Evolutionary conservation across 2,113 vertebrate genomes (phyloP), one percentile per base, ranked within the genome.

Genomic region (Notothenia coriiceps): DNA sequence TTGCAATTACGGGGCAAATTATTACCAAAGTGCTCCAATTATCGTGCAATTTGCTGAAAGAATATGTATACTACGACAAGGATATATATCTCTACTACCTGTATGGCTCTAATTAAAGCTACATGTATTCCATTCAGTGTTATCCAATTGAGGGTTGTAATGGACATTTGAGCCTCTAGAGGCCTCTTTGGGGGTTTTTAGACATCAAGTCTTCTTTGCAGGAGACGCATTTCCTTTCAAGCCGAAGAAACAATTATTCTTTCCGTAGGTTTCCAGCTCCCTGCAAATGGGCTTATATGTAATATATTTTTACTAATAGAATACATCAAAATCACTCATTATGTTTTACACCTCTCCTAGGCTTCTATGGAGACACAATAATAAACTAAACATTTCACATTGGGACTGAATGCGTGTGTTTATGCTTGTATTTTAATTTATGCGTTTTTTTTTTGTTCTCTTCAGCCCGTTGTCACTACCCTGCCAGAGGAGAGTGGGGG

Each of bases 391-490:
- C 11, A 33, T 13, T 44, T 35, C 72, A 77, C 69, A 66, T 10
- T 44, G 61, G 18, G 72, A 22, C 9, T 57, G 13, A 25, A 15
- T 69, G 40, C 74, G 10, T 69, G 49, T 71, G 17, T 61, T 64
- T 59, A 15, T 54, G 61, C 25, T 33, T 60, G 22, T 72, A 2
- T 57, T 33, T 67, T 80, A 35, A 89, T 86, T 54, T 72, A 60
- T 77, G 72, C 80, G 61, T 81, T 70, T 61, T 69, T 67, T 56
- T 89, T 22, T 22, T 22, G 61, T 74, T 65, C 61, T 1, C 72
- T 73, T 46, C 87, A 96, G 95, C 91, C 95, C 94, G 10, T 74
- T 93, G 93, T 95, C 94, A 77, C 89, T 94, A 56, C 88, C 94
- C 63, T 95, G 94, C 83, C 95, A 95, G 83, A 94, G 94, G 87